These are phyloP conservation scores for Caenorhabditis imperialis DNA, from an alignment of 2,888 invertebrate genomes.

Conservation along the genomic window DNA sequence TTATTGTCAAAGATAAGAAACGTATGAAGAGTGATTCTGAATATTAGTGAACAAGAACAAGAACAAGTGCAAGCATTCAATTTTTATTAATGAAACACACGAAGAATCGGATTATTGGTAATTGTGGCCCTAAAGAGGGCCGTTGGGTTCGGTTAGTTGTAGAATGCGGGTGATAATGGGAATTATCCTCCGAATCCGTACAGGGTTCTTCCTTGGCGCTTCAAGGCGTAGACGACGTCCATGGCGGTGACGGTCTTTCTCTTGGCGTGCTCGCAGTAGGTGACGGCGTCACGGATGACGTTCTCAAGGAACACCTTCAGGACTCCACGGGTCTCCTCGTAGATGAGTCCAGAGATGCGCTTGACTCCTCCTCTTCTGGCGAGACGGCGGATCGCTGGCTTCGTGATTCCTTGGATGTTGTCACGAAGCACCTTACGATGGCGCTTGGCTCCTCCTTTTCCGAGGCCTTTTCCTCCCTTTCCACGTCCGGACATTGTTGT, in stretches of 20 bases:
- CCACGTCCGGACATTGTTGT: slow-evolving; percentile 85
- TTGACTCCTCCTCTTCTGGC: slow-evolving; percentile 79
- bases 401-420: slow-evolving; percentile 67
- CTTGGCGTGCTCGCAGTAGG: slow-evolving; percentile 90
- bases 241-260: slow-evolving; percentile 90
- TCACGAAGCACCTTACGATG: slow-evolving; percentile 79
- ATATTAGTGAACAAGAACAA: no score
- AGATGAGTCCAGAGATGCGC: slow-evolving; percentile 71
- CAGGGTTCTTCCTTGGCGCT: slow-evolving; percentile 76
- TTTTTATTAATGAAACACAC: no score
- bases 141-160: slow-evolving; percentile 70
- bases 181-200: slow-evolving; percentile 77
- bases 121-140: slow-evolving; percentile 73
- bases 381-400: slow-evolving; percentile 30
- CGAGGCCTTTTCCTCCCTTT: slow-evolving; percentile 86
- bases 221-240: slow-evolving; percentile 86
- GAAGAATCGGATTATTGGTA: no score
- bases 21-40: no score
- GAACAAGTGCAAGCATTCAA: no score
- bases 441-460: slow-evolving; percentile 87
- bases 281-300: slow-evolving; percentile 88
- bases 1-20: no score
- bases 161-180: neutral
- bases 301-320: slow-evolving; percentile 84
- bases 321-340: slow-evolving; percentile 68